Percentiles rank a stretch among this genome's conserved stretches.
These are phyloP conservation scores for Alectoris magna DNA, from an alignment of 2,797 vertebrate genomes.

Conservation along the genomic window DNA sequence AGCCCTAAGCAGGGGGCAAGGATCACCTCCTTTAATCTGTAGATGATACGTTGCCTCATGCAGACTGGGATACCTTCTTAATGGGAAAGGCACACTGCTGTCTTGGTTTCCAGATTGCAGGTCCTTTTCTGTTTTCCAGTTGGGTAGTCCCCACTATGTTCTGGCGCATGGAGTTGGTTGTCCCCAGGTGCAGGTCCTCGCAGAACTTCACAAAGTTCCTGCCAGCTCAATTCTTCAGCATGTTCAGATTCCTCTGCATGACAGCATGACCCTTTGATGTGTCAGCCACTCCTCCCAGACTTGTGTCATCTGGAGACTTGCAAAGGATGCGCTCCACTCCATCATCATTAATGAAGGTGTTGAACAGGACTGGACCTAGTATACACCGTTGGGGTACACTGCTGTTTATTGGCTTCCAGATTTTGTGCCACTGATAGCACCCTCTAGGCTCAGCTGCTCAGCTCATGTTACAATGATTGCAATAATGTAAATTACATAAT, in stretches of 20 bases:
- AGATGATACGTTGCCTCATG: not conserved
- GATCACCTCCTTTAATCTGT: not conserved
- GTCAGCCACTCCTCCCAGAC: not conserved
- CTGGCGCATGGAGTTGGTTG: not conserved
- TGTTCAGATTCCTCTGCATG: not conserved
- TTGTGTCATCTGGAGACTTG: not conserved
- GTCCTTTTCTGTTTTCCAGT: not conserved
- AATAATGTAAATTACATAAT: too few relatives aligned
- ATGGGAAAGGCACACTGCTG: not conserved
- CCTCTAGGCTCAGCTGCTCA: not conserved
- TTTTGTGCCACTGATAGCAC: not conserved
- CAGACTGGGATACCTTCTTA: not conserved
- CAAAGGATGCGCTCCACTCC: not conserved
- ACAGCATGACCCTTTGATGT: fast-evolving
- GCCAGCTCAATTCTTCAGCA: not conserved
- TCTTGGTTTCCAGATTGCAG: not conserved
- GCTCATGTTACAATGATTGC: not conserved
- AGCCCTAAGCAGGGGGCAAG: not conserved
- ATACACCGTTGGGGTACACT: not conserved
- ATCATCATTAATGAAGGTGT: not conserved
- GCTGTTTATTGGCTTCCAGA: not conserved
- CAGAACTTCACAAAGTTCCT: not conserved
- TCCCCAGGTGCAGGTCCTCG: not conserved
- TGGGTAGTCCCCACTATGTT: not conserved
- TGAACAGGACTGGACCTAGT: not conserved